phyloP scores from a whole-genome alignment of 1,140 invertebrate genomes.

The Drosophila aff. region DNA sequence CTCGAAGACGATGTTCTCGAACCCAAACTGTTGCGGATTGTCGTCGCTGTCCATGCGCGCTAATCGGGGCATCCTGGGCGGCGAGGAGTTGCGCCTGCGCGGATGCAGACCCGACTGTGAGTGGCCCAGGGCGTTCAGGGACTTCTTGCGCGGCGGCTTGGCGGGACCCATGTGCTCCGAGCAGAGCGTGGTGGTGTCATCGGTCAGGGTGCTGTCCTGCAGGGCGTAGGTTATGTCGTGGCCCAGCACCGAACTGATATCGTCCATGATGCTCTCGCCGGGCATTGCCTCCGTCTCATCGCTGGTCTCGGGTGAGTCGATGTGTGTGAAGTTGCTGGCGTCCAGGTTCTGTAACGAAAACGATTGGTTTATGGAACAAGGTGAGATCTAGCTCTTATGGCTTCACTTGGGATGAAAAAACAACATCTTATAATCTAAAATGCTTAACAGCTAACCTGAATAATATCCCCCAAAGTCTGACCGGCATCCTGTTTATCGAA shows the following conservation, averaged over 20 bases:
- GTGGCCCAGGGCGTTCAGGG: constrained; percentile 52
- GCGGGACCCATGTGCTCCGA: constrained; percentile 85
- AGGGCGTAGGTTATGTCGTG: constrained; percentile 88
- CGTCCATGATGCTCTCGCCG: constrained; percentile 91
- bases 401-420: too few relatives aligned
- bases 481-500: constrained; percentile 85
- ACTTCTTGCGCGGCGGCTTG: constrained; percentile 72
- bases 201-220: constrained; percentile 89
- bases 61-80: constrained; percentile 53
- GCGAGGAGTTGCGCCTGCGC: constrained; percentile 85
- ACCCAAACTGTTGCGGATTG: constrained; percentile 88
- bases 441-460: constrained; percentile 59
- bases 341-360: constrained; percentile 60
- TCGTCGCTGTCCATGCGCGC: constrained; percentile 85
- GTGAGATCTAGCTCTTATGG: neutral
- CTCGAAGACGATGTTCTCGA: constrained; percentile 89
- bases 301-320: constrained; percentile 92
- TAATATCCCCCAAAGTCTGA: constrained; percentile 75
- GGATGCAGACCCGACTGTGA: constrained; percentile 68
- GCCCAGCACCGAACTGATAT: constrained; percentile 90
- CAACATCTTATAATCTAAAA: too few relatives aligned
- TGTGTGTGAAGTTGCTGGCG: constrained; percentile 89
- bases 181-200: constrained; percentile 88
- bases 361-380: neutral
- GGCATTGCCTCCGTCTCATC: constrained; percentile 90